phyloP scores from a whole-genome alignment of 1,140 invertebrate species.

The Bradynema listronoti region DNA sequence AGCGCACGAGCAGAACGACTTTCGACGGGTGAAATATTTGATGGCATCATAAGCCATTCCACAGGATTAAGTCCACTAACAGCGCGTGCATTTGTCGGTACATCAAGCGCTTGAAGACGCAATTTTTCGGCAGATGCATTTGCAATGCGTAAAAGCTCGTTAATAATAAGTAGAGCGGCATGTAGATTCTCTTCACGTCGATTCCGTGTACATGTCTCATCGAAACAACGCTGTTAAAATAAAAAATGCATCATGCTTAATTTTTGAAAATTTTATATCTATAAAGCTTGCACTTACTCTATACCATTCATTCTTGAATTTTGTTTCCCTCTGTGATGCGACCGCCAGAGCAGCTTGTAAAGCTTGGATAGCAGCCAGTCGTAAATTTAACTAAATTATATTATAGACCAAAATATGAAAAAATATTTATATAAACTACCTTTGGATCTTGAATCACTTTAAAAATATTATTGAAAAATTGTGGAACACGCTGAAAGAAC shows the following conservation, averaged over 20 bases:
- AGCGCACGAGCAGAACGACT: constrained; percentile 77
- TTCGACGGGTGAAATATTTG: constrained; percentile 63
- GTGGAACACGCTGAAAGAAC: constrained; percentile 93
- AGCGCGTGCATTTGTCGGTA: constrained; percentile 15
- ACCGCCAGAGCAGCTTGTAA: constrained; percentile 83
- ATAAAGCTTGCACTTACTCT: constrained; percentile 50
- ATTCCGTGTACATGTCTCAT: constrained; percentile 66
- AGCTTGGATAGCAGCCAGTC: constrained; percentile 84
- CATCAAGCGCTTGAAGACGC: constrained; percentile 63
- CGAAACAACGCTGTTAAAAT: constrained; percentile 72
- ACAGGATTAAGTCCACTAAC: constrained; percentile 44
- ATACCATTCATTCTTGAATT: constrained; percentile 83
- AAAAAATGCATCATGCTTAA: constrained; percentile 49
- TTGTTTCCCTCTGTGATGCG: constrained; percentile 85
- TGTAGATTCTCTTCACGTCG: constrained; percentile 81
- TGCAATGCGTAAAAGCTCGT: constrained; percentile 84
- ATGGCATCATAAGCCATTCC: constrained; percentile 39
- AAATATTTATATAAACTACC: constrained; percentile 48
- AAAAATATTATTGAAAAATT: constrained; percentile 88
- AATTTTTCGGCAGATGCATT: constrained; percentile 74
- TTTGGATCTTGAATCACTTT: constrained; percentile 84
- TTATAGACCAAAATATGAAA: constrained; percentile 10
- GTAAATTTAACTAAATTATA: constrained; percentile 66
- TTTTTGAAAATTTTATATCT: constrained; percentile 48
- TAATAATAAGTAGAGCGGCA: constrained; percentile 82